Percentiles rank a stretch among this genome's conserved stretches.
These are phyloP conservation scores for Mus caroli DNA, from an alignment of 2,797 vertebrate genomes.

Conservation along the genomic window DNA sequence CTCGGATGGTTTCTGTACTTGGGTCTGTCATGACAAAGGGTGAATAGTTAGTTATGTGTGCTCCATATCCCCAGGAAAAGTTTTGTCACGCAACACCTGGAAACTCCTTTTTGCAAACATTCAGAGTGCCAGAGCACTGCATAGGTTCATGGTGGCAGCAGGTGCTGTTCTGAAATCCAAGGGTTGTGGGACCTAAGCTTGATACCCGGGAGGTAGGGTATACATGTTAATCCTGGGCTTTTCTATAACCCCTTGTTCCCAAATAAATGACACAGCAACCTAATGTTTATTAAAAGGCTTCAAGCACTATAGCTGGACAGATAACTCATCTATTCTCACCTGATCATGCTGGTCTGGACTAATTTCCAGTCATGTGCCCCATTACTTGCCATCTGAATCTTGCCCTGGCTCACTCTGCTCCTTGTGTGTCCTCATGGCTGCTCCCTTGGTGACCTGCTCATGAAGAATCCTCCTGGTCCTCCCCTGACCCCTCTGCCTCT, in stretches of 20 bases:
- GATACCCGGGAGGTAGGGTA: not conserved
- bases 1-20: not conserved
- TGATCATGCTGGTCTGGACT: not conserved
- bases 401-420: not conserved
- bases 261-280: not conserved
- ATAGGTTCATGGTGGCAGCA: not conserved
- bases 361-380: not conserved
- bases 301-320: not conserved
- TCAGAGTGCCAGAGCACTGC: not conserved
- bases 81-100: not conserved
- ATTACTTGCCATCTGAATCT: not conserved
- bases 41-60: too few species aligned
- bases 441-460: not conserved
- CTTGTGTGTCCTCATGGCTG: not conserved
- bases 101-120: constrained; percentile 34
- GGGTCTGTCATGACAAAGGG: not conserved
- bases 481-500: too few species aligned
- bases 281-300: not conserved
- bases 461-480: not conserved
- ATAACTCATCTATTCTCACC: not conserved
- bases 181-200: not conserved
- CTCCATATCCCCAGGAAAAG: not conserved
- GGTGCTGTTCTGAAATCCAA: not conserved
- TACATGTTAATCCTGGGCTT: not conserved
- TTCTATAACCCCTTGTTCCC: not conserved